A percentile compares a stretch with the other conserved stretches of the same genome.
Conservation (phyloP, 2,797 vertebrate genomes). For the Morus bassanus region DNA sequence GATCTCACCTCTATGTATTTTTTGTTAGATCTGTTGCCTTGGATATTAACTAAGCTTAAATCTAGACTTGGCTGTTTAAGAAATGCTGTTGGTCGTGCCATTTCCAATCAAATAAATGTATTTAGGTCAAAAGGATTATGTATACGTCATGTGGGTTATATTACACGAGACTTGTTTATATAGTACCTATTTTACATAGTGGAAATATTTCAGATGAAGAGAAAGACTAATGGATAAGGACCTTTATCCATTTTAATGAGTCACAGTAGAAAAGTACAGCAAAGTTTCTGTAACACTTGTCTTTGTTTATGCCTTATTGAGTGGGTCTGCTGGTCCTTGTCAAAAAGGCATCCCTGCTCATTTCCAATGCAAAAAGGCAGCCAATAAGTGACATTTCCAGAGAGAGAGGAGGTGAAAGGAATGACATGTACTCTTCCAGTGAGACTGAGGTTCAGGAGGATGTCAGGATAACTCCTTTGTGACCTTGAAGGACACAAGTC, state of each 20-base stretch:
- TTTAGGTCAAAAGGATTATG: background rate
- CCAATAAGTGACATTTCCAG: background rate
- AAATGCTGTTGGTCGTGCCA: background rate
- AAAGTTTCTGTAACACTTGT: background rate
- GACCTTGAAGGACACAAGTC: background rate
- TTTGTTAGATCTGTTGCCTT: conserved; percentile 6
- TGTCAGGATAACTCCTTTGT: background rate
- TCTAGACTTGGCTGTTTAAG: background rate
- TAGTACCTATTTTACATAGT: background rate
- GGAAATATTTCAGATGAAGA: background rate
- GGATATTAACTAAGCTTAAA: conserved; percentile 15
- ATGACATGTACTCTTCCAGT: background rate
- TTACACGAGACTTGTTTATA: background rate
- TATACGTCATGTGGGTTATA: accelerated
- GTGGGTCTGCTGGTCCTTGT: background rate
- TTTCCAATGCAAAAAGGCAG: background rate
- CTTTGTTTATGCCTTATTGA: background rate
- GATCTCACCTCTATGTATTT: background rate
- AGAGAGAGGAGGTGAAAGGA: background rate
- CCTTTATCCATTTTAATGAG: too few species aligned
- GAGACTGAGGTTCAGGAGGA: background rate
- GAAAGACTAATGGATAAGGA: background rate
- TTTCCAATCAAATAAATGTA: background rate
- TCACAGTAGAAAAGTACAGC: background rate
- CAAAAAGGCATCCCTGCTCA: background rate